These are phyloP conservation scores for Heterotis niloticus DNA, from an alignment of 2,113 vertebrate genomes.

Conservation along the genomic window DNA sequence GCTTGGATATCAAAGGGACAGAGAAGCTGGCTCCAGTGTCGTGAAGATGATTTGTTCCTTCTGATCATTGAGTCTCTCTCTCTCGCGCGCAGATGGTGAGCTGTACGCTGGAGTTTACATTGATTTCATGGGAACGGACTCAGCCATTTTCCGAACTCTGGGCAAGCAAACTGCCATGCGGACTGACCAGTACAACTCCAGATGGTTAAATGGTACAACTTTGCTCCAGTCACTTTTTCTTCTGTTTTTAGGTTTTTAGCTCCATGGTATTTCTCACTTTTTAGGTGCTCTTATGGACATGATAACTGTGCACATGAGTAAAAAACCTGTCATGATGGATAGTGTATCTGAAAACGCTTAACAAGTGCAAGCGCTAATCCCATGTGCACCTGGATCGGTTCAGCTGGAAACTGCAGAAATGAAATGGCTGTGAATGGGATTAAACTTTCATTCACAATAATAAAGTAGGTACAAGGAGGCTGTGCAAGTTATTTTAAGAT, in stretches of 20 bases:
- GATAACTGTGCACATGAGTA: too few relatives aligned
- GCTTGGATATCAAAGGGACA: conserved; percentile 24
- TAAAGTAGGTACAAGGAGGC: background rate
- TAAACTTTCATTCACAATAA: too few relatives aligned
- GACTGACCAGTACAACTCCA: conserved; percentile 98
- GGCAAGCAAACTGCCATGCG: conserved; percentile 97
- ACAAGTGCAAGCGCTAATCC: too few relatives aligned
- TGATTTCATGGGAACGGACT: conserved; percentile 98
- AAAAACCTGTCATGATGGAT: too few relatives aligned
- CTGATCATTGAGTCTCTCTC: background rate
- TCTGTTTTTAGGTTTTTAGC: too few relatives aligned
- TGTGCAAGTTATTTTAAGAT: background rate
- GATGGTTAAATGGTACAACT: conserved; percentile 89
- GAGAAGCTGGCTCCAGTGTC: conserved; percentile 24
- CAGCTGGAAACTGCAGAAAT: too few relatives aligned
- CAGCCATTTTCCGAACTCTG: conserved; percentile 94
- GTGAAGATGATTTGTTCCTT: background rate
- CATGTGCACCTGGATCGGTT: too few relatives aligned
- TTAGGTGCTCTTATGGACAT: too few relatives aligned
- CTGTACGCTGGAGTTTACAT: conserved; percentile 96
- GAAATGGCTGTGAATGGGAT: too few relatives aligned
- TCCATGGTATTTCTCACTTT: too few relatives aligned
- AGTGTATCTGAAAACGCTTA: too few relatives aligned
- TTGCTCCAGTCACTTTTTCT: background rate
- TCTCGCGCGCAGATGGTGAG: conserved; percentile 77